Percentiles rank a stretch among this genome's conserved stretches.
These are phyloP conservation scores for Tachuris rubrigastra DNA, from an alignment of 2,113 vertebrate species.

Conservation along the genomic window DNA sequence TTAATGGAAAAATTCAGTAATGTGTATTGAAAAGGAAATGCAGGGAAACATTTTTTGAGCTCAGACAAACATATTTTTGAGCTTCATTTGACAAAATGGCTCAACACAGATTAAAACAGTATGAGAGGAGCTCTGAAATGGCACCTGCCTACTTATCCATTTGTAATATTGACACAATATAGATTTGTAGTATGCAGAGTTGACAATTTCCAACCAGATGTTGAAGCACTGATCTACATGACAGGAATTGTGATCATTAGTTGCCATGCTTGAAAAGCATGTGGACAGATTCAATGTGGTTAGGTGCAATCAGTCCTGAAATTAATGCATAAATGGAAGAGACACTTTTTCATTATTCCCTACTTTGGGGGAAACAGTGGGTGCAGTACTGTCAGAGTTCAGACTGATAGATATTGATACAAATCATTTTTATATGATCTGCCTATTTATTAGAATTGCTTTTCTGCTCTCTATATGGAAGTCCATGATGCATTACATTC, in stretches of 20 bases:
- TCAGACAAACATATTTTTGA: background rate
- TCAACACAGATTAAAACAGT: background rate
- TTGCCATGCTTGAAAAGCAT: conserved; percentile 49
- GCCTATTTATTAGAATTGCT: conserved; percentile 70
- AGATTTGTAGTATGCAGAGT: conserved; percentile 65
- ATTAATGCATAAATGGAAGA: conserved; percentile 66
- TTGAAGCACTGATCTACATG: conserved; percentile 43
- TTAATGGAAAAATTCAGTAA: background rate
- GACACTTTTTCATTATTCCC: conserved; percentile 66
- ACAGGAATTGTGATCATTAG: conserved; percentile 52
- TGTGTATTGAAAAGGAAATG: background rate
- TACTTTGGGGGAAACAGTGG: conserved; percentile 61
- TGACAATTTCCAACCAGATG: conserved; percentile 57
- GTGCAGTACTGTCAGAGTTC: conserved; percentile 62
- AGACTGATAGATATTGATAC: conserved; percentile 70
- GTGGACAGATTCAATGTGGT: conserved; percentile 61
- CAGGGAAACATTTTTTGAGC: background rate
- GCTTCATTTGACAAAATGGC: conserved; percentile 4
- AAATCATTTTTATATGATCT: conserved; percentile 72
- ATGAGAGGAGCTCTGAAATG: conserved; percentile 13
- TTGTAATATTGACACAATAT: conserved; percentile 52
- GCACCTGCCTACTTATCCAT: conserved; percentile 45
- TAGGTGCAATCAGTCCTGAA: conserved; percentile 65
- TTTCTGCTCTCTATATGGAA: conserved; percentile 56
- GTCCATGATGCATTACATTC: conserved; percentile 55